Evolutionary conservation across 2,888 invertebrate genomes (phyloP), one percentile per base, ranked within the genome.

Genomic region (Myathropa florea): DNA sequence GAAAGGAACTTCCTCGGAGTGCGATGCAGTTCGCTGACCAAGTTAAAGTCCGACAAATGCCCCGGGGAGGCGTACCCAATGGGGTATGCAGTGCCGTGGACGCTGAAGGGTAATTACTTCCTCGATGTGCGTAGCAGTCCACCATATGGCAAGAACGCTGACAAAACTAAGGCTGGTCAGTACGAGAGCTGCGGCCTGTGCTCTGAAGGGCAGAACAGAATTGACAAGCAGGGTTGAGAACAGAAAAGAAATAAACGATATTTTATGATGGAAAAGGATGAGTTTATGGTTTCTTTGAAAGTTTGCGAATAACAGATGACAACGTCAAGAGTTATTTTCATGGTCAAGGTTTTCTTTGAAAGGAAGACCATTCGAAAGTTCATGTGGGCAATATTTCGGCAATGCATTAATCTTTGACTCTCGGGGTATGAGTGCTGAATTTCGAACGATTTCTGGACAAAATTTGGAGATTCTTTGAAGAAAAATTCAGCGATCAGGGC

Each of bases 31-130:
- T 90, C 91, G 1, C 57, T 93, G 65, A 71, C 86, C 2, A 85
- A 88, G 1, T 75, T 92, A 70, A 90, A 90, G 23, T 88, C 89
- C 0, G 82, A 88, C 14, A 89, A 90, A 61, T 93, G 93, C 71
- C 61, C 76, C 0, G 90, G 91, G 3, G 59, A 61, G 4, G 67
- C 89, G 6, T 65, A 88, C 10, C 89, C 91, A 23, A 93, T 93
- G 93, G 92, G 92, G 10, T 91, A 89, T 84, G 90, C 88, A n/a
- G 28, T 65, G 46, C 89, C 92, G 0, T 71, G 24, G 0, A 71
- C 83, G 10, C 46, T 90, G 2, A 92, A 91, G 78, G 93, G 93
- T 28, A 92, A 90, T 83, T 92, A 90, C 72, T 93, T 92, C 79
- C 88, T 92, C 79, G 92, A 91, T 21, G 90, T 92, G 2, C 90